phyloP scores from a whole-genome alignment of 2,797 vertebrate species.

The Fistularia tabacaria region DNA sequence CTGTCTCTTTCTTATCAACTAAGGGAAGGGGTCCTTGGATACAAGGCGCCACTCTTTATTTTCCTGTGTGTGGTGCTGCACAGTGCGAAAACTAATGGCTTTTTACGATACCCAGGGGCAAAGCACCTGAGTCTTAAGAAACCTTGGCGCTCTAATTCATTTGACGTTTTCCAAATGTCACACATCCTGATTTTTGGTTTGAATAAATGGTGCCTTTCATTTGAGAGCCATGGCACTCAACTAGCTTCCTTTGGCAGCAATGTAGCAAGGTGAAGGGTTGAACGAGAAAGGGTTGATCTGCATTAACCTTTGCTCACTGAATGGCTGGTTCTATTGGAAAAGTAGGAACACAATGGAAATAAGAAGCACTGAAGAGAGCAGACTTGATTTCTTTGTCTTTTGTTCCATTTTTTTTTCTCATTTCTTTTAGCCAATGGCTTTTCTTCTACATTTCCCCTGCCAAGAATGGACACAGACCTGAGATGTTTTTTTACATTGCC shows the following conservation, averaged over 20 bases:
- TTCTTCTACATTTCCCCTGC: neutral
- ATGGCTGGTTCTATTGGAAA: conserved; percentile 17
- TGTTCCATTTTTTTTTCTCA: no score
- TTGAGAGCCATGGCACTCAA: conserved; percentile 28
- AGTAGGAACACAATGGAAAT: conserved; percentile 10
- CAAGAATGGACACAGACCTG: conserved; percentile 8
- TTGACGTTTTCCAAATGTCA: conserved; percentile 67
- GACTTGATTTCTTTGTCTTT: conserved; percentile 1
- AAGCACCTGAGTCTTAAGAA: conserved; percentile 57
- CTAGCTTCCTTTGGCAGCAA: conserved; percentile 44
- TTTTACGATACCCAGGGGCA: conserved; percentile 57
- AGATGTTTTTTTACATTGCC: conserved; percentile 2
- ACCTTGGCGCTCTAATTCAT: conserved; percentile 60
- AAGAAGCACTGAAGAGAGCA: neutral
- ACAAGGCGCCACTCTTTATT: conserved; percentile 53
- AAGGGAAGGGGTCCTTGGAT: conserved; percentile 48
- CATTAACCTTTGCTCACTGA: conserved; percentile 38
- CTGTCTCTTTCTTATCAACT: conserved; percentile 46
- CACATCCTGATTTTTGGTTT: conserved; percentile 53
- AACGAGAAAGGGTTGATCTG: conserved; percentile 20
- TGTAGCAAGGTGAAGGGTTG: conserved; percentile 33
- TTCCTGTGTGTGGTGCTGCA: conserved; percentile 26
- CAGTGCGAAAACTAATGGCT: conserved; percentile 57
- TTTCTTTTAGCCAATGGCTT: conserved; percentile 21
- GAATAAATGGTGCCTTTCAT: conserved; percentile 59